Base-by-base conservation (phyloP, 2,113 vertebrate species). In the Felis chaus region DNA sequence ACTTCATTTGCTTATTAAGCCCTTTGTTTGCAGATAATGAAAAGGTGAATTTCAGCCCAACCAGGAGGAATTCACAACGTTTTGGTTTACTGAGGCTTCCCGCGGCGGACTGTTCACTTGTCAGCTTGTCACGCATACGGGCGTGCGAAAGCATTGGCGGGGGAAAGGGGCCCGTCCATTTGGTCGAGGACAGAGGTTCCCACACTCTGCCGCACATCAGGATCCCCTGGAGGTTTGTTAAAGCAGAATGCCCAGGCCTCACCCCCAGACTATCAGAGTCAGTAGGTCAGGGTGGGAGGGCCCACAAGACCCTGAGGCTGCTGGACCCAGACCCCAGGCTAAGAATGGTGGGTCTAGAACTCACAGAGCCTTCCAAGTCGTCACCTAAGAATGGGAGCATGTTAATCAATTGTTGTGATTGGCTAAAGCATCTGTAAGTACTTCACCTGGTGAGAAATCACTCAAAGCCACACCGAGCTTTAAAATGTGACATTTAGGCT, bases 401-500 rank as follows among this genome's bases (percentile, higher is more conserved):
- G 4, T 1, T 21, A 12, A 19, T 25, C 36, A n/a, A 0, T 4
- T 0, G 0, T 3, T 3, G 12, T 2, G 55, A n/a, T 6, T 0
- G 2, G 15, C 12, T 4, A 66, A 45, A 6, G 45, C 16, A 4
- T 50, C 76, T 23, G 0, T 18, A 36, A 4, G 27, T 0, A 1
- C 9, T 7, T 16, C 21, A 16, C 14, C 18, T 45, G 1, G 31
- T 36, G 82, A 33, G n/a, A 31, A 21, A 15, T 23, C 36, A 3
- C 1, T 4, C 27, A 66, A 23, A 50, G 14, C 8, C 4, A 1
- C 33, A 6, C 29, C 0, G 31, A 7, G 23, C 12, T 25, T 31
- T 33, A 33, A 0, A 2, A 3, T 7, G 2, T 10, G 13, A 14
- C 7, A 0, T 45, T 6, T 1, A 3, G 11, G 3, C 21, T 36